Percentiles rank a stretch among this genome's conserved stretches.
These are phyloP conservation scores for Stichopus chloronotus DNA, from an alignment of 35 echinoderm and acorn worm genomes.

Conservation along the genomic window DNA sequence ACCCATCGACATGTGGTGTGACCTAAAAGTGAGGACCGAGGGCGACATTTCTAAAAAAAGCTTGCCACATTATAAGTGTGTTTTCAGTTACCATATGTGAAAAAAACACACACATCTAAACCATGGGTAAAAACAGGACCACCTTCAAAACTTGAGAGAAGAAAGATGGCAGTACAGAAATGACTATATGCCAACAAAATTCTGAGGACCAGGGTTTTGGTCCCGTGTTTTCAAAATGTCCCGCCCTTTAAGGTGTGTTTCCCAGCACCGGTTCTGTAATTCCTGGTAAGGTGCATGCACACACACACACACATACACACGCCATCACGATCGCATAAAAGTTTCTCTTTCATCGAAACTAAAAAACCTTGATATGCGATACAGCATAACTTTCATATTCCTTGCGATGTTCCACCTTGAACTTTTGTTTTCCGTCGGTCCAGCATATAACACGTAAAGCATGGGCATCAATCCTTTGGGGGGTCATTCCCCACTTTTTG, in stretches of 20 bases:
- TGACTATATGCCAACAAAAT: not conserved
- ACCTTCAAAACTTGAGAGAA: constrained; percentile 6
- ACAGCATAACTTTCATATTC: too few relatives aligned
- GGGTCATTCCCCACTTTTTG: too few relatives aligned
- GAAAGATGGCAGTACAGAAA: not conserved
- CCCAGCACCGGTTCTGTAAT: not conserved
- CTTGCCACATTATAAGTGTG: not conserved
- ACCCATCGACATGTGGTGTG: too few relatives aligned
- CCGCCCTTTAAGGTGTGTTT: not conserved
- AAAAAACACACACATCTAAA: not conserved
- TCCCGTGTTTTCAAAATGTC: constrained; percentile 23
- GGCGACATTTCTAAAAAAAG: not conserved
- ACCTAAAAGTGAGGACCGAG: not conserved
- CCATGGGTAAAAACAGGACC: not conserved
- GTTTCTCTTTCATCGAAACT: too few relatives aligned
- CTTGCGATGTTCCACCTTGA: too few relatives aligned
- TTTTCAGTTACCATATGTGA: not conserved
- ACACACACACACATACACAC: not conserved
- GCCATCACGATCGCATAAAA: too few relatives aligned
- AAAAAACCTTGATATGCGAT: too few relatives aligned
- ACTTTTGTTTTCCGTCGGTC: too few relatives aligned
- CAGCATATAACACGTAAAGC: too few relatives aligned
- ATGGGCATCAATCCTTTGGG: too few relatives aligned
- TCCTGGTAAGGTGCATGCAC: not conserved
- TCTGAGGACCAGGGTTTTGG: not conserved